Conservation (phyloP, 2,113 vertebrate species). For the Scopus umbretta region DNA sequence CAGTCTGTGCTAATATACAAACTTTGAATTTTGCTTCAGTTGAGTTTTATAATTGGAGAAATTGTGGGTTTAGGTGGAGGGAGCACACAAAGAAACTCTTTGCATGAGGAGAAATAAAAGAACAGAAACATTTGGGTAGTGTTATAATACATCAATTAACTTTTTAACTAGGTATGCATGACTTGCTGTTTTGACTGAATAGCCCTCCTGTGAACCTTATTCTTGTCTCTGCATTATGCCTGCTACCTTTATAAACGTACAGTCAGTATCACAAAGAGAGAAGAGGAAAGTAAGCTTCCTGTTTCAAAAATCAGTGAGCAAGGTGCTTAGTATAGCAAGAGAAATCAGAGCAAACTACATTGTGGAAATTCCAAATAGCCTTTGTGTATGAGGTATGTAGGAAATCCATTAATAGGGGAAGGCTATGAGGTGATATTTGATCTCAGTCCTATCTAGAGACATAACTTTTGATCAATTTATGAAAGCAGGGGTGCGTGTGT, state of each 20-base stretch:
- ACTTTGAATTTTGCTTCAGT: neutral
- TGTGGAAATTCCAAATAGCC: neutral
- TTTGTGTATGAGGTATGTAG: neutral
- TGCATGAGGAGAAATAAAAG: neutral
- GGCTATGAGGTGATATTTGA: neutral
- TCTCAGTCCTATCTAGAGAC: neutral
- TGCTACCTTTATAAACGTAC: neutral
- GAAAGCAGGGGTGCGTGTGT: fast-evolving
- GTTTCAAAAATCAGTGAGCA: neutral
- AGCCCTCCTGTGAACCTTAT: neutral
- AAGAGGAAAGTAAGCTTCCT: neutral
- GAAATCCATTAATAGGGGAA: neutral
- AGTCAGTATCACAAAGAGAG: constrained; percentile 2
- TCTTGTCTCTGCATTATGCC: neutral
- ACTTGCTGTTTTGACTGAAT: neutral
- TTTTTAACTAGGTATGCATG: neutral
- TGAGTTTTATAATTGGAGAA: constrained; percentile 27
- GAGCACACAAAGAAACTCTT: neutral
- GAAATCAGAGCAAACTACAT: neutral
- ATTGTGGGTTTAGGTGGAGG: neutral
- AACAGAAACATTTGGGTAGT: constrained; percentile 11
- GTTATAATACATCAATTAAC: constrained; percentile 42
- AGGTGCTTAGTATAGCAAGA: neutral
- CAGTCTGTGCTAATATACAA: neutral
- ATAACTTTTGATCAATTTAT: neutral